Percentiles rank a stretch among this genome's conserved stretches.
Evolutionary conservation across 1,140 invertebrate species (phyloP).

Genomic region (Nomia melanderi): DNA sequence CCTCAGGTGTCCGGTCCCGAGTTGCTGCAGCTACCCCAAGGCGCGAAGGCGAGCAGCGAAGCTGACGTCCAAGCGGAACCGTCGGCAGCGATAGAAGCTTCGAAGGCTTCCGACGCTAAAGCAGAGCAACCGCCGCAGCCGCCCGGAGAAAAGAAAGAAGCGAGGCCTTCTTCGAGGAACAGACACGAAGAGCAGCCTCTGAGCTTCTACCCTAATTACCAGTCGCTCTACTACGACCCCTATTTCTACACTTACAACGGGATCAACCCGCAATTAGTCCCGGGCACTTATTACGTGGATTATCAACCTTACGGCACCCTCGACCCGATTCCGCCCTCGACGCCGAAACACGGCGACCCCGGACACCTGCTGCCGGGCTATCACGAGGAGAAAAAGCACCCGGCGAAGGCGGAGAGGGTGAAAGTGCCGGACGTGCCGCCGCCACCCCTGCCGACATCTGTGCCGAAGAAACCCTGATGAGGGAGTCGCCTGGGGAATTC

Average conservation of each 20-base stretch:
- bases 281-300: slow-evolving; percentile 68
- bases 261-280: slow-evolving; percentile 68
- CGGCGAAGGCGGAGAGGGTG: slow-evolving; percentile 31
- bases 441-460: slow-evolving; percentile 65
- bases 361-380: slow-evolving; percentile 59
- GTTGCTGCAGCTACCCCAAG: slow-evolving; percentile 42
- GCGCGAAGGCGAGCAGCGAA: neutral
- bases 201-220: slow-evolving; percentile 76
- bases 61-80: slow-evolving; percentile 10
- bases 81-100: neutral
- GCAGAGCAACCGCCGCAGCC: neutral
- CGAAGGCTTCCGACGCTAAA: slow-evolving; percentile 12
- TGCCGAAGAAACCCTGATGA: slow-evolving; percentile 49
- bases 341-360: slow-evolving; percentile 42
- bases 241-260: slow-evolving; percentile 74
- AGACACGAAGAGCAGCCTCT: slow-evolving; percentile 63
- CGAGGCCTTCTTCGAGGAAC: slow-evolving; percentile 15
- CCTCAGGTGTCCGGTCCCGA: slow-evolving; percentile 64
- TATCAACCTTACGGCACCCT: slow-evolving; percentile 66
- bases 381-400: slow-evolving; percentile 56
- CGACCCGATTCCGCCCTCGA: slow-evolving; percentile 55
- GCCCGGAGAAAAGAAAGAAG: neutral
- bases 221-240: slow-evolving; percentile 75
- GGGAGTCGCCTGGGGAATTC: neutral
- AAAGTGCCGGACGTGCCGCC: slow-evolving; percentile 72